Percentiles rank a stretch among this genome's conserved stretches.
Conservation (phyloP, 2,113 vertebrate species). For the Microtus montanus region DNA sequence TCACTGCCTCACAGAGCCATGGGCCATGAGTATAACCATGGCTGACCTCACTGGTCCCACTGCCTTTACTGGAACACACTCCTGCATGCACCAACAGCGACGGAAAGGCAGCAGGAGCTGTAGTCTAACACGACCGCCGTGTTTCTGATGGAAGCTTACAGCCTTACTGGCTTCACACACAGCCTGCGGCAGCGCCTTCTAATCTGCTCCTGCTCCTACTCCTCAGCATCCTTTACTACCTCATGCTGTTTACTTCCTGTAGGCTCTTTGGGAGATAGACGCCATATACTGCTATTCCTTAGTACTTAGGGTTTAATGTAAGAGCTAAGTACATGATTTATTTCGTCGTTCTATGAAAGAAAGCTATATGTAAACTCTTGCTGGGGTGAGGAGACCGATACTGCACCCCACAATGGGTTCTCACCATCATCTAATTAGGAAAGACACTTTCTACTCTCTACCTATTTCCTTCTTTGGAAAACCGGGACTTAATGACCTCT, state of each 20-base stretch:
- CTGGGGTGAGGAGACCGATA: constrained; percentile 1
- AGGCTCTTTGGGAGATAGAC: not conserved
- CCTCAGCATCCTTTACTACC: not conserved
- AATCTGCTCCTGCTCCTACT: not conserved
- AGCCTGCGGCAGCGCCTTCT: not conserved
- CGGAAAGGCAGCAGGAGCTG: not conserved
- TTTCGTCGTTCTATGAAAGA: constrained; percentile 22
- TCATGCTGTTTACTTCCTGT: not conserved
- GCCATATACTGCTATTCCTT: not conserved
- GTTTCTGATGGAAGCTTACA: not conserved
- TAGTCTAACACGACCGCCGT: not conserved
- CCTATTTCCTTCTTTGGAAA: not conserved
- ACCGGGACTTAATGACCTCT: not conserved
- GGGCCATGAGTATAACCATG: not conserved
- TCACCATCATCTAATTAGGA: not conserved
- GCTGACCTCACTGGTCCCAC: not conserved
- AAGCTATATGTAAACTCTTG: constrained; percentile 2
- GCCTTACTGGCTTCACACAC: not conserved
- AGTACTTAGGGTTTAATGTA: not conserved
- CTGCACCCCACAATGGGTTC: not conserved
- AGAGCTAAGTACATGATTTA: constrained; percentile 10
- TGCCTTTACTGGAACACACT: not conserved
- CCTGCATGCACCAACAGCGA: not conserved
- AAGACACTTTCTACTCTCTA: not conserved
- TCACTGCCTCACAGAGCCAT: not conserved